These are phyloP conservation scores for Sinosuthora webbiana DNA, from an alignment of 2,113 vertebrate species.

Conservation along the genomic window DNA sequence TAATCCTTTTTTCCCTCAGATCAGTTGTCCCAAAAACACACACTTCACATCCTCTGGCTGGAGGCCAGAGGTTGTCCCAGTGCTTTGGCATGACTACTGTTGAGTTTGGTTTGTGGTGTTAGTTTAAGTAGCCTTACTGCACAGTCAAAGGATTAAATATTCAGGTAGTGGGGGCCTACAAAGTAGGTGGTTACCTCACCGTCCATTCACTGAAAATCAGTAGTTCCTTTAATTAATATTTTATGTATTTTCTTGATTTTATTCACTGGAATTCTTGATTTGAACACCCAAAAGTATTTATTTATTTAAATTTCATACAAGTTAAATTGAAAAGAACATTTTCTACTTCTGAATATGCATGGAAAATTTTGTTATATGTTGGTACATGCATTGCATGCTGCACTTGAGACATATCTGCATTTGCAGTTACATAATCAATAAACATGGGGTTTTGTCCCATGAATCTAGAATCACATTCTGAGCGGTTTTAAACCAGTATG, in stretches of 20 bases:
- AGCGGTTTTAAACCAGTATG: not conserved
- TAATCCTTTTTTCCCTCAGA: not conserved
- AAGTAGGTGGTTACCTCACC: not conserved
- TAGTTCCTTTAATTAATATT: not conserved
- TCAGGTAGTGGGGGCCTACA: not conserved
- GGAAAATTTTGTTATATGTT: not conserved
- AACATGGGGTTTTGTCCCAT: not conserved
- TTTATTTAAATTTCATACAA: not conserved
- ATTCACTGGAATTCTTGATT: not conserved
- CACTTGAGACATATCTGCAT: not conserved
- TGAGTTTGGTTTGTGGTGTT: not conserved
- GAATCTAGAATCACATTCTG: not conserved
- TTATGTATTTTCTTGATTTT: not conserved
- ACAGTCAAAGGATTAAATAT: not conserved
- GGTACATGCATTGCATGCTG: not conserved
- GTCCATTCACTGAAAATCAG: not conserved
- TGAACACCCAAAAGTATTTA: not conserved
- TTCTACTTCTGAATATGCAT: not conserved
- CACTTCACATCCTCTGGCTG: not conserved
- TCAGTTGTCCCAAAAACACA: not conserved
- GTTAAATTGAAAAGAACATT: not conserved
- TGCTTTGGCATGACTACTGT: not conserved
- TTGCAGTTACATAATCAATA: conserved; percentile 34
- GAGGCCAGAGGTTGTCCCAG: not conserved
- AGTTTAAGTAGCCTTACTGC: not conserved